phyloP scores from a whole-genome alignment of 2,113 vertebrate genomes.

The Corvus hawaiiensis region DNA sequence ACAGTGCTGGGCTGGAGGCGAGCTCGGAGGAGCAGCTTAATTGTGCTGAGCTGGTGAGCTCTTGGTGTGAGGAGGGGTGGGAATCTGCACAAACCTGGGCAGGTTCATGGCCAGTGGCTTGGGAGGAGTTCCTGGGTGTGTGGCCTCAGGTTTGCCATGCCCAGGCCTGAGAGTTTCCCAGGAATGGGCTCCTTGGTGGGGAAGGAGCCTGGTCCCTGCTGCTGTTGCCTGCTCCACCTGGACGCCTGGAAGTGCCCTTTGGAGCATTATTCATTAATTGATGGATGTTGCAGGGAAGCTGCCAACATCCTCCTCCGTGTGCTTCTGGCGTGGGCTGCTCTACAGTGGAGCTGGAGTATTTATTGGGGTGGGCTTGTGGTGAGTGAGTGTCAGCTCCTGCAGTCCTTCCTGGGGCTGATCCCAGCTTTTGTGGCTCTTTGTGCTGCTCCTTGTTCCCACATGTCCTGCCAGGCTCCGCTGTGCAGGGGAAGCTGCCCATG shows the following conservation, averaged over 20 bases:
- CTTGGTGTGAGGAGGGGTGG: background rate
- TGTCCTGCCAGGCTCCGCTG: background rate
- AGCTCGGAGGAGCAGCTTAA: background rate
- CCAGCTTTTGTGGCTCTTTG: background rate
- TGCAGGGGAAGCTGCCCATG: background rate
- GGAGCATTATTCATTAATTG: background rate
- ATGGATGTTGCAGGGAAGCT: background rate
- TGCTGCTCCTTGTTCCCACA: accelerated
- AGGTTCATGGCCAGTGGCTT: background rate
- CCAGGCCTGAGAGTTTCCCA: accelerated
- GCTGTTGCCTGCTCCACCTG: background rate
- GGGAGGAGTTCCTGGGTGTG: background rate
- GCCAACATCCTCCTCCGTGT: accelerated
- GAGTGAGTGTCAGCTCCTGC: accelerated
- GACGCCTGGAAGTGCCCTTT: accelerated
- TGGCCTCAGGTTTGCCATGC: background rate
- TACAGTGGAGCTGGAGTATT: accelerated
- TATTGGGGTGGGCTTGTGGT: accelerated
- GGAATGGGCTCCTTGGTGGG: background rate
- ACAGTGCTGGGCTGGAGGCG: background rate
- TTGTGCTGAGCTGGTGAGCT: background rate
- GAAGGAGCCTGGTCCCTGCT: background rate
- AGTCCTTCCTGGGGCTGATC: background rate
- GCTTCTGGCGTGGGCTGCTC: background rate
- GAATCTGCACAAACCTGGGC: background rate